phyloP scores from a whole-genome alignment of 2,113 vertebrate genomes.

The Boulengeromyrus knoepffleri region DNA sequence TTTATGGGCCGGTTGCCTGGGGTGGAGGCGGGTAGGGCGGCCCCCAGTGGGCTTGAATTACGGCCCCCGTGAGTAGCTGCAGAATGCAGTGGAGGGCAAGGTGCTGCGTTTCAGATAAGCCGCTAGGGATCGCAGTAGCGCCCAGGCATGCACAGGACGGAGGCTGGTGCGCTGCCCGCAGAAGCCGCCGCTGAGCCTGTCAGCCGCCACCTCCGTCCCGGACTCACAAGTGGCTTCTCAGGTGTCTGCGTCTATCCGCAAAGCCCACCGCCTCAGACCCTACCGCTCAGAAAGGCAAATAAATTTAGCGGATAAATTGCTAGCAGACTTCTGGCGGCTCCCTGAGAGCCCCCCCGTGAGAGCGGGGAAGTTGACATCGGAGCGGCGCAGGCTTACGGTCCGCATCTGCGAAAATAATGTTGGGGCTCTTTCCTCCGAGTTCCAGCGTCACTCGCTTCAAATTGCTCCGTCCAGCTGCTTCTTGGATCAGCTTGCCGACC shows the following conservation, averaged over 20 bases:
- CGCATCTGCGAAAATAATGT: constrained; percentile 98
- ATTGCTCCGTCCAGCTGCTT: constrained; percentile 97
- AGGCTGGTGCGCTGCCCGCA: constrained; percentile 19
- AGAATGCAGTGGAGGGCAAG: constrained; percentile 61
- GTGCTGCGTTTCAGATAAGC: constrained; percentile 47
- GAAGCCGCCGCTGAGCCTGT: constrained; percentile 23
- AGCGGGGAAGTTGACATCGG: constrained; percentile 27
- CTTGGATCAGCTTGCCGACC: constrained; percentile 97
- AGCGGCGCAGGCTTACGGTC: constrained; percentile 76
- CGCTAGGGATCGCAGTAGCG: constrained; percentile 37
- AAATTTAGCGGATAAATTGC: neutral
- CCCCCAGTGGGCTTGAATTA: constrained; percentile 65
- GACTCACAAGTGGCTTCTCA: neutral
- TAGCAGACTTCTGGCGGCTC: constrained; percentile 12
- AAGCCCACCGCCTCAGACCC: neutral
- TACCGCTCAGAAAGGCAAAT: neutral
- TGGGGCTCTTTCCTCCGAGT: constrained; percentile 96
- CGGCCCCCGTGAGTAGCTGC: constrained; percentile 54
- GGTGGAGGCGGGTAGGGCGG: constrained; percentile 41
- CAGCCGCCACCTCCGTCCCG: neutral
- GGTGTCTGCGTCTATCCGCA: neutral
- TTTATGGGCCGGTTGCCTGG: constrained; percentile 59
- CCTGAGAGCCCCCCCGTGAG: constrained; percentile 16
- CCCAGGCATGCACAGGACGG: constrained; percentile 23
- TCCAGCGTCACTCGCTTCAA: constrained; percentile 98